phyloP scores from a whole-genome alignment of 37 sponge, comb jelly and placozoan genomes.

The Beroe forskalii region DNA sequence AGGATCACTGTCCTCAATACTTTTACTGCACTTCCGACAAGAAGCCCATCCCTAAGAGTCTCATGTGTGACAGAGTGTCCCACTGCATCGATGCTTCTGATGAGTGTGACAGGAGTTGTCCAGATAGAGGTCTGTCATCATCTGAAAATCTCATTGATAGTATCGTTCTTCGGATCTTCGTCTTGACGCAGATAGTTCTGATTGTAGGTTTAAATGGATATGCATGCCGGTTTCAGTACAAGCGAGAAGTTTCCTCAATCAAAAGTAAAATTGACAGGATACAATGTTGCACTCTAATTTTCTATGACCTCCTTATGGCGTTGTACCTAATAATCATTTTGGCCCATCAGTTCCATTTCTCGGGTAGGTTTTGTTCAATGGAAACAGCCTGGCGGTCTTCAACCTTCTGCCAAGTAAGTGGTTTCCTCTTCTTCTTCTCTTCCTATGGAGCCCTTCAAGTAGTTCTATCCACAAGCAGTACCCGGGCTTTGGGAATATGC shows the following conservation, averaged over 20 bases:
- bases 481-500: neutral
- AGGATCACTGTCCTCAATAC: neutral
- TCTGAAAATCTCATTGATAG: neutral
- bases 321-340: neutral
- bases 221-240: neutral
- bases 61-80: neutral
- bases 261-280: neutral
- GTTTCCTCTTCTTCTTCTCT: neutral
- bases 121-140: neutral
- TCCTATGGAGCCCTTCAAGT: constrained; percentile 4
- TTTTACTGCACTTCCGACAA: constrained; percentile 21
- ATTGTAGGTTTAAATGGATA: neutral
- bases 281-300: neutral
- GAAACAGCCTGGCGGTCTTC: neutral
- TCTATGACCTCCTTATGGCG: neutral
- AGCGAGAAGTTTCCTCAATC: neutral
- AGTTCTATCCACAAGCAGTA: neutral
- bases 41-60: neutral
- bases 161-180: neutral
- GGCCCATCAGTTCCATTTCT: neutral
- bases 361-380: neutral
- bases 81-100: constrained; percentile 1
- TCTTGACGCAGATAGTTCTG: neutral
- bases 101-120: neutral
- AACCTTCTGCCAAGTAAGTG: neutral